A percentile compares a stretch with the other conserved stretches of the same genome.
Conservation (phyloP, 2,797 vertebrate genomes). For the Eutrigla gurnardus region DNA sequence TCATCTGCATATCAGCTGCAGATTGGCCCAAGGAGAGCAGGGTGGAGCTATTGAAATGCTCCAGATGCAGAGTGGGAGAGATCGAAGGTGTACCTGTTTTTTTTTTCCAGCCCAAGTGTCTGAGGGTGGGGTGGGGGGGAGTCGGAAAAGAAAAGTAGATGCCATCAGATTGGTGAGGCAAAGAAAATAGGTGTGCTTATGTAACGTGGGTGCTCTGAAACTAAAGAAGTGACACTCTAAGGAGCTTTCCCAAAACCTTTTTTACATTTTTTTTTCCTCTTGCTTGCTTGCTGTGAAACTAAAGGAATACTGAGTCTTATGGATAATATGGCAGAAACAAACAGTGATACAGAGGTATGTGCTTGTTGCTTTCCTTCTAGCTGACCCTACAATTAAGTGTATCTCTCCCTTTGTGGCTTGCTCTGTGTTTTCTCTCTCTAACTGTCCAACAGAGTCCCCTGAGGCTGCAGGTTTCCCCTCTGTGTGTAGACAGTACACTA, state of each 20-base stretch:
- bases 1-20: constrained; percentile 55
- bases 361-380: constrained; percentile 27
- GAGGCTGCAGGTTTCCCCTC: constrained; percentile 22
- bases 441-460: constrained; percentile 13
- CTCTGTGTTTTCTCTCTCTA: constrained; percentile 13
- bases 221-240: constrained; percentile 53
- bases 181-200: constrained; percentile 47
- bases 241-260: constrained; percentile 39
- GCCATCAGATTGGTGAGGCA: constrained; percentile 44
- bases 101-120: constrained; percentile 10
- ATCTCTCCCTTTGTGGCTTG: constrained; percentile 14
- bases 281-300: constrained; percentile 18
- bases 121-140: neutral
- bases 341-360: constrained; percentile 73
- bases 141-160: constrained; percentile 28
- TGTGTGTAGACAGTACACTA: constrained; percentile 1
- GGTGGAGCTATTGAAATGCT: constrained; percentile 54
- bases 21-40: constrained; percentile 50
- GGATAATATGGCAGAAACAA: constrained; percentile 66
- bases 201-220: constrained; percentile 46
- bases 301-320: constrained; percentile 37
- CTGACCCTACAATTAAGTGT: constrained; percentile 32
- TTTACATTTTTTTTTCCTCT: constrained; percentile 26
- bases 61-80: constrained; percentile 35
- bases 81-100: constrained; percentile 61